A percentile compares a stretch with the other conserved stretches of the same genome.
phyloP scores from a whole-genome alignment of 2,113 vertebrate species.

The Sphyrna mokarran region DNA sequence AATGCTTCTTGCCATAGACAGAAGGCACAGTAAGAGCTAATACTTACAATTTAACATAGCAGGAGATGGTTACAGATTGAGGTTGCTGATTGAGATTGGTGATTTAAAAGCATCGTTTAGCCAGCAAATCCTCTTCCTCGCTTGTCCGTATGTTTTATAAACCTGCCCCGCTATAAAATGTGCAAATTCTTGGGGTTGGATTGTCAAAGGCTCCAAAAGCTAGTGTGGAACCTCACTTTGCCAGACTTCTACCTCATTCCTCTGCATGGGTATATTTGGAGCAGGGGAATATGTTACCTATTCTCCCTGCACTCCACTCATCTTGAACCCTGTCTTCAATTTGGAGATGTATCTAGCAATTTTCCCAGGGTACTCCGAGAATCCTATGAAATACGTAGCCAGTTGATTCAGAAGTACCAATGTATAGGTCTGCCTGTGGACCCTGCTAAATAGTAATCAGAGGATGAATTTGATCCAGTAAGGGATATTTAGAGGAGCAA shows the following conservation, averaged over 20 bases:
- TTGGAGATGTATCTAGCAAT: background rate
- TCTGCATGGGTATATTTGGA: background rate
- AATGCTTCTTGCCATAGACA: background rate
- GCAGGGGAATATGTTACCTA: background rate
- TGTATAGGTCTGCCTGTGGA: background rate
- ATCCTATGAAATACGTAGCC: background rate
- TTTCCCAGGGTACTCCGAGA: background rate
- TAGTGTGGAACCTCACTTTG: background rate
- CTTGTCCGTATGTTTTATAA: background rate
- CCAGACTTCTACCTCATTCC: background rate
- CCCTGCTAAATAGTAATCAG: background rate
- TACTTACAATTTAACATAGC: background rate
- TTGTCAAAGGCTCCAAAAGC: background rate
- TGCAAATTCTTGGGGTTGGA: background rate
- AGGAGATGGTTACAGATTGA: background rate
- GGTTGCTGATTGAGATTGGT: background rate
- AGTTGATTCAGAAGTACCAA: background rate
- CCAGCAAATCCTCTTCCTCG: background rate
- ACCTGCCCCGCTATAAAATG: background rate
- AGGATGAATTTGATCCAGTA: background rate
- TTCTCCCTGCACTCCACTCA: background rate
- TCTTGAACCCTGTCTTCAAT: background rate
- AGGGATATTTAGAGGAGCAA: background rate
- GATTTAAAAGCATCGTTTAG: background rate
- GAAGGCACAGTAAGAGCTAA: background rate